phyloP scores from a whole-genome alignment of 2,888 invertebrate genomes.

The Drosophila diplacantha region DNA sequence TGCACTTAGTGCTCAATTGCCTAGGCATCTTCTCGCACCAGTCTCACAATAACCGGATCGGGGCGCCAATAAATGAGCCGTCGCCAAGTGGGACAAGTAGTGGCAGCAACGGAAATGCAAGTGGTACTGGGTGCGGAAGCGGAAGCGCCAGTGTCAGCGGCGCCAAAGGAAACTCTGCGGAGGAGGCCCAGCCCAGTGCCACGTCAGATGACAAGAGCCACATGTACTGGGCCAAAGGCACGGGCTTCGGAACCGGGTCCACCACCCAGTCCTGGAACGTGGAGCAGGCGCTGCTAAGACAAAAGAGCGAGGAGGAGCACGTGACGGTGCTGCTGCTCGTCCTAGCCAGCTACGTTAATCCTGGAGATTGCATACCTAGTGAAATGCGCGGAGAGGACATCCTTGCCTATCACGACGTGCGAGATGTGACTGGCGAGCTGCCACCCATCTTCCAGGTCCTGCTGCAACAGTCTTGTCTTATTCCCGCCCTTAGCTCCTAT shows the following conservation, averaged over 20 bases:
- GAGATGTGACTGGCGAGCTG: slow-evolving; percentile 79
- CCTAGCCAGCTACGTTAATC: slow-evolving; percentile 91
- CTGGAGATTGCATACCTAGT: slow-evolving; percentile 80
- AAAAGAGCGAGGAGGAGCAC: slow-evolving; percentile 95
- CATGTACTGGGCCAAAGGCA: slow-evolving; percentile 96
- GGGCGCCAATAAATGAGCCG: slow-evolving; percentile 47
- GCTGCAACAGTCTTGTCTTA: slow-evolving; percentile 88
- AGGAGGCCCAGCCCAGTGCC: slow-evolving; percentile 68
- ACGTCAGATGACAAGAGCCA: slow-evolving; percentile 85
- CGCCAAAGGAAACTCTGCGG: slow-evolving; percentile 37
- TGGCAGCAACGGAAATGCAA: slow-evolving; percentile 16
- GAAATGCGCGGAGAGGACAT: slow-evolving; percentile 76
- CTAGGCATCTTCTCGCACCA: slow-evolving; percentile 93
- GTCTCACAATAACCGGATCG: slow-evolving; percentile 79
- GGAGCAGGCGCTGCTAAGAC: slow-evolving; percentile 93
- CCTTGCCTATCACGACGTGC: slow-evolving; percentile 77
- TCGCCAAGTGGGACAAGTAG: slow-evolving; percentile 28
- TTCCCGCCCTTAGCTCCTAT: slow-evolving; percentile 93
- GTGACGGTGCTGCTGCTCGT: slow-evolving; percentile 91
- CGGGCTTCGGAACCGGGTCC: slow-evolving; percentile 97
- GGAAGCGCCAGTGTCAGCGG: slow-evolving; percentile 25
- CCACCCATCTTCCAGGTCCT: slow-evolving; percentile 87
- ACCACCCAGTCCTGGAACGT: slow-evolving; percentile 98
- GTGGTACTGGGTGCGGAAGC: slow-evolving; percentile 34
- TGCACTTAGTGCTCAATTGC: slow-evolving; percentile 90